These are phyloP conservation scores for Actenoides hombroni DNA, from an alignment of 2,113 vertebrate genomes.

Conservation along the genomic window DNA sequence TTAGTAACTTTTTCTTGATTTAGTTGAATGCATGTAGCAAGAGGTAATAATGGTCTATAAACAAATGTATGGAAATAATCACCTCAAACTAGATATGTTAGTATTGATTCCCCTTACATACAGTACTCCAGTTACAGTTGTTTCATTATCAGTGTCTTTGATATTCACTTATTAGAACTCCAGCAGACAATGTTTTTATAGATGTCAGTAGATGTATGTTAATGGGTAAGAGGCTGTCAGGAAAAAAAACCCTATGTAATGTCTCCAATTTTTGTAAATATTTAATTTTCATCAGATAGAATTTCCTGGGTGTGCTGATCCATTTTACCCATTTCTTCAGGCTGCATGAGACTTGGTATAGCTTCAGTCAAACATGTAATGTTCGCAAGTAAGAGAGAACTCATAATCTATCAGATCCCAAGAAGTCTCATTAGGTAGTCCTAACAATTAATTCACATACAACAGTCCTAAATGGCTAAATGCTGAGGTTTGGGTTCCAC, in stretches of 20 bases:
- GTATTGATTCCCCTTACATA: neutral
- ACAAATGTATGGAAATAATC: neutral
- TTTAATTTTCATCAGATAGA: neutral
- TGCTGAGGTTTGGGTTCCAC: neutral
- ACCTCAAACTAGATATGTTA: neutral
- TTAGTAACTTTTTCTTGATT: neutral
- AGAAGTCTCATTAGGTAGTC: neutral
- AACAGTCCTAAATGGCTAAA: neutral
- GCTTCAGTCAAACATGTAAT: neutral
- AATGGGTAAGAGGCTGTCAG: neutral
- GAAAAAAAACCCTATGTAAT: neutral
- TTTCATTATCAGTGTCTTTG: neutral
- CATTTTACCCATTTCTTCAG: neutral
- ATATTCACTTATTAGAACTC: neutral
- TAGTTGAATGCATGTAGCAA: neutral
- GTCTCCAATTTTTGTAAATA: neutral
- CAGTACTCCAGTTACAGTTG: neutral
- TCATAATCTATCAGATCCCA: neutral
- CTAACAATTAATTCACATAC: neutral
- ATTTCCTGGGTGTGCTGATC: neutral
- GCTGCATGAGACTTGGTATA: neutral
- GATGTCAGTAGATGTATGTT: constrained; percentile 18
- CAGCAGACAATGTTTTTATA: neutral
- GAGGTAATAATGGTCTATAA: neutral
- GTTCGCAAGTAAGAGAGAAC: neutral